phyloP scores from a whole-genome alignment of 2,888 invertebrate genomes.

The Taphrorychus bicolor region DNA sequence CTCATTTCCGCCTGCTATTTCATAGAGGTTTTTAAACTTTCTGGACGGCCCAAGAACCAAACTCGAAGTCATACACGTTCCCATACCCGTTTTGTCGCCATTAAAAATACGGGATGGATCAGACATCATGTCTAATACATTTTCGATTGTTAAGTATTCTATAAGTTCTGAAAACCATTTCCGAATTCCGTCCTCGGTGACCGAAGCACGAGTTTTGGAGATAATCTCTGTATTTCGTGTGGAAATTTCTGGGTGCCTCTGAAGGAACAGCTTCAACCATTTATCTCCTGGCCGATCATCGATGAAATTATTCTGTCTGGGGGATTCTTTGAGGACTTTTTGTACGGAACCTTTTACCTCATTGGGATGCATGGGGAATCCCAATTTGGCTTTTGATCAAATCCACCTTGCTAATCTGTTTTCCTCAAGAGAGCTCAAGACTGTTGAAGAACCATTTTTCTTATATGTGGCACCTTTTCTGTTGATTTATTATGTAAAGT shows the following conservation, averaged over 20 bases:
- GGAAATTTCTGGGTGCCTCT: conserved; percentile 45
- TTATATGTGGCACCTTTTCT: conserved; percentile 2
- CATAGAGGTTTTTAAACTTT: conserved; percentile 18
- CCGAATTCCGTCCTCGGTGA: conserved; percentile 10
- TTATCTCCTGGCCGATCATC: conserved; percentile 20
- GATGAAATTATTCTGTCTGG: conserved; percentile 23
- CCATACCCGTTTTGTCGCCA: conserved; percentile 38
- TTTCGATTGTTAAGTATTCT: conserved; percentile 17
- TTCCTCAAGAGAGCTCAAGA: conserved; percentile 7
- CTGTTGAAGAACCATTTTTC: conserved; percentile 15
- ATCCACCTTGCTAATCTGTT: conserved; percentile 28
- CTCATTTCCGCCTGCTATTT: conserved; percentile 17
- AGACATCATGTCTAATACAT: conserved; percentile 17
- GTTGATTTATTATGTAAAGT: conserved; percentile 15
- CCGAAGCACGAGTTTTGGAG: conserved; percentile 12
- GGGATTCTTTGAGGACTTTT: conserved; percentile 17
- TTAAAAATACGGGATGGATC: conserved; percentile 36
- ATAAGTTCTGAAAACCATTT: conserved; percentile 32
- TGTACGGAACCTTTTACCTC: conserved; percentile 37
- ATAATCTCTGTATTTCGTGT: conserved; percentile 28
- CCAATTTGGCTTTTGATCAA: conserved; percentile 35
- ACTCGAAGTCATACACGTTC: conserved; percentile 25
- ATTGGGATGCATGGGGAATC: conserved; percentile 42
- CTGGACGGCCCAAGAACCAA: conserved; percentile 21
- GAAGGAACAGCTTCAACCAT: conserved; percentile 41